phyloP scores from a whole-genome alignment of 2,888 invertebrate species.

The Cephus nigrinus region DNA sequence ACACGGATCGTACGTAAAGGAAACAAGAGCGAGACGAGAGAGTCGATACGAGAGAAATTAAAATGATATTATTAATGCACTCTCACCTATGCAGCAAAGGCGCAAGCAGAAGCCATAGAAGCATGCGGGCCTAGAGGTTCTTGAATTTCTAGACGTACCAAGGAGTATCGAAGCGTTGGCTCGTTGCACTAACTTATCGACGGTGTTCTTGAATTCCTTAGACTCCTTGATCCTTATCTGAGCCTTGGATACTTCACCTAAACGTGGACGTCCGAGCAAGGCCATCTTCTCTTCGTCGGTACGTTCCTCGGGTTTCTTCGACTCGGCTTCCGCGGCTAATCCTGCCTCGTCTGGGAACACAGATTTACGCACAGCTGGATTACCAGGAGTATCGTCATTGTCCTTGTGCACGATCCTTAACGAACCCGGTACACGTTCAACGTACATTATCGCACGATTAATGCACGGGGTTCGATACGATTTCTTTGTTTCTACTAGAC shows the following conservation, averaged over 20 bases:
- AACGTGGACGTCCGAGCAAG: slow-evolving; percentile 89
- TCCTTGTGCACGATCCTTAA: neutral
- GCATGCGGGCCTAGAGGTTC: neutral
- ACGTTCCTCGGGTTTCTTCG: slow-evolving; percentile 75
- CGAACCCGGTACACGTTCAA: slow-evolving; percentile 13
- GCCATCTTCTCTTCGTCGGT: slow-evolving; percentile 88
- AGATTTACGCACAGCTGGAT: slow-evolving; percentile 19
- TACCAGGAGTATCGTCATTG: neutral
- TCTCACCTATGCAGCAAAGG: slow-evolving; percentile 4
- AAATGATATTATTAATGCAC: neutral
- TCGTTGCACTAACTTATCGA: slow-evolving; percentile 97
- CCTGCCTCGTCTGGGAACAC: slow-evolving; percentile 68
- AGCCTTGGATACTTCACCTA: slow-evolving; percentile 88
- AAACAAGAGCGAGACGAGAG: neutral
- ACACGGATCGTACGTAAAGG: neutral
- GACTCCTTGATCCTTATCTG: slow-evolving; percentile 96
- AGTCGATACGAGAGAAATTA: neutral
- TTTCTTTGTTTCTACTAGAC: neutral
- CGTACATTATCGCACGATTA: neutral
- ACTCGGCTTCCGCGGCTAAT: slow-evolving; percentile 73
- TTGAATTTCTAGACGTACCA: slow-evolving; percentile 57
- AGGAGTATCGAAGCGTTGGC: slow-evolving; percentile 94
- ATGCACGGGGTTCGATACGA: neutral
- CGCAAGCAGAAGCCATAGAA: neutral
- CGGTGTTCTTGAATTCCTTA: slow-evolving; percentile 99